These are phyloP conservation scores for Bathynomus jamesi DNA, from an alignment of 1,140 invertebrate species.

Conservation along the genomic window DNA sequence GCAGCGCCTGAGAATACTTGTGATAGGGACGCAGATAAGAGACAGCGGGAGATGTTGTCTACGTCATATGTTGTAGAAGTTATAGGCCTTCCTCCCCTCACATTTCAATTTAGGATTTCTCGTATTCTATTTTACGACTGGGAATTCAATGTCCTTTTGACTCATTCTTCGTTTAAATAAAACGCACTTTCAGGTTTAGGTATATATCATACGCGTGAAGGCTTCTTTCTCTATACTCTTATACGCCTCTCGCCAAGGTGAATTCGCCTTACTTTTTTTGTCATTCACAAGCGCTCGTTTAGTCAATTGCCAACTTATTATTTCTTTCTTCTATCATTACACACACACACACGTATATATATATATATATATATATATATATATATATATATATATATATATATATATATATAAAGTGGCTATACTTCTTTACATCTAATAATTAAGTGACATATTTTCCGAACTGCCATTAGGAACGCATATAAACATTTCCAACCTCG, in stretches of 20 bases:
- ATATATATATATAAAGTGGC: background rate
- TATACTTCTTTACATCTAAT: no score
- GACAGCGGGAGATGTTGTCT: background rate
- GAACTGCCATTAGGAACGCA: no score
- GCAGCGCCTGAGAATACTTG: background rate
- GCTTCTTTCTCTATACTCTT: background rate
- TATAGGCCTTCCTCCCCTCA: background rate
- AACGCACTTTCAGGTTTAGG: background rate
- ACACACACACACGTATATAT: background rate
- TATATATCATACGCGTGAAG: background rate
- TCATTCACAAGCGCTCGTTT: no score
- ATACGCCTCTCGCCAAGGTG: no score
- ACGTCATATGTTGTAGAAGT: background rate
- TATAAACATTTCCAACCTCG: no score
- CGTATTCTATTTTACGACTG: background rate
- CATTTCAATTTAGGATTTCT: background rate
- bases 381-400: background rate
- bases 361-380: background rate
- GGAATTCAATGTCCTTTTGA: background rate
- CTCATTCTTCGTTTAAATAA: background rate
- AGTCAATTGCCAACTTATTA: no score
- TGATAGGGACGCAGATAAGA: background rate
- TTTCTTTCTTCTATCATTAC: background rate
- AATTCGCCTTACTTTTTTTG: no score
- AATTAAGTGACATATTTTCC: no score